Evolutionary conservation across 2,113 vertebrate genomes (phyloP).

Genomic region (Opisthocomus hoazin): DNA sequence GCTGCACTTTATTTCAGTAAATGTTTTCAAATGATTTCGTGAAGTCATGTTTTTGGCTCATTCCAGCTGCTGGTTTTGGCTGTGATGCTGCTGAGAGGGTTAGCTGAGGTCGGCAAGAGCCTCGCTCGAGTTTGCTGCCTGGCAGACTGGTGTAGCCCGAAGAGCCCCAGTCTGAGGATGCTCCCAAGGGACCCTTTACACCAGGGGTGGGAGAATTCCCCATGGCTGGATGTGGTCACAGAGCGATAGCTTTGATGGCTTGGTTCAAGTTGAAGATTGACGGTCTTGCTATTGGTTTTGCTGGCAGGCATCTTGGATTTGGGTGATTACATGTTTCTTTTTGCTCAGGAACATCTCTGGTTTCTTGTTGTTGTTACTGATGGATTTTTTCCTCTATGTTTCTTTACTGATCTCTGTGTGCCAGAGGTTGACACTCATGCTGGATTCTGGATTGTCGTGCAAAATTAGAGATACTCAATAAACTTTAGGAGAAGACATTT

Average conservation of each 20-base stretch:
- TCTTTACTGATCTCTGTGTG: background rate
- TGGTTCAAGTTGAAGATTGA: background rate
- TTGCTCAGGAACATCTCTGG: background rate
- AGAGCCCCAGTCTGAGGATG: background rate
- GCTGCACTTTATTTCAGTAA: slow-evolving; percentile 50
- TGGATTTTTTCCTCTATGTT: background rate
- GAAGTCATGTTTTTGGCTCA: slow-evolving; percentile 58
- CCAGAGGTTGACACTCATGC: background rate
- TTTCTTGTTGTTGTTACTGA: background rate
- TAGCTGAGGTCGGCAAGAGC: slow-evolving; percentile 39
- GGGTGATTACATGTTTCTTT: background rate
- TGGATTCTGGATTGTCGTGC: background rate
- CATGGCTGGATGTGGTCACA: background rate
- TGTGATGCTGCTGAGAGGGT: background rate
- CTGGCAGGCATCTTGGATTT: background rate
- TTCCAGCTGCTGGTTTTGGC: slow-evolving; percentile 44
- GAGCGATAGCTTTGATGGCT: background rate
- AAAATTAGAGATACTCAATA: background rate
- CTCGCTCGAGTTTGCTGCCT: background rate
- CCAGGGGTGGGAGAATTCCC: background rate
- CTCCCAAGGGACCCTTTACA: background rate
- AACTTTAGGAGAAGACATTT: background rate
- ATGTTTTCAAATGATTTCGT: slow-evolving; percentile 47
- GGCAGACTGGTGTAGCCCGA: background rate
- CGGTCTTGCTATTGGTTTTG: background rate